Evolutionary conservation across 2,888 invertebrate species (phyloP), one percentile per base, ranked within the genome.

Genomic region (Nephrocerus scutellatus): DNA sequence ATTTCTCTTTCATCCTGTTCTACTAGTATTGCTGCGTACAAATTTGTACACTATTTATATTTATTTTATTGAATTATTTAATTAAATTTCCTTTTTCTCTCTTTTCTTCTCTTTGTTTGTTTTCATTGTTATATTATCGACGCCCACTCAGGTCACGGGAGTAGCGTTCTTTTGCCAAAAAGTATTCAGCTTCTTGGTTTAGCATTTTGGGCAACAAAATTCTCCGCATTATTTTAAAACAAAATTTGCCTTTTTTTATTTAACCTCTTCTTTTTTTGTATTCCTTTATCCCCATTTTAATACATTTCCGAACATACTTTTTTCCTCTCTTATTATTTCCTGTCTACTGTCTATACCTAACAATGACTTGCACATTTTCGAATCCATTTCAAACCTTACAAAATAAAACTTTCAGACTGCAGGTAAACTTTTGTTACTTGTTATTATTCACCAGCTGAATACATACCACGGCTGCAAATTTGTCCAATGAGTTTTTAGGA

Each of bases 111-210:
- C n/a, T n/a, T 10, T 8, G 7, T 8, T 22, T n/a, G n/a, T n/a
- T n/a, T n/a, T n/a, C n/a, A n/a, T n/a, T n/a, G n/a, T n/a, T n/a
- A n/a, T n/a, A n/a, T n/a, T n/a, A n/a, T n/a, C n/a, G n/a, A n/a
- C n/a, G 43, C 39, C 38, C 50, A 50, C 51, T 51, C 59, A 68
- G 68, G 68, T 60, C 60, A 60, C 56, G 66, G 65, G 51, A 64
- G 56, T 60, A 59, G 60, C 53, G 55, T 58, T 57, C 58, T 55
- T 53, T 56, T 62, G 56, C 59, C 67, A 54, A 62, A 57, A 56
- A 53, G 56, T 51, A 57, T 61, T 51, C 62, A 64, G 54, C 56
- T 64, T 50, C 54, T 66, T 60, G 62, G 62, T 57, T 57, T 68
- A 57, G 59, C 63, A 59, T 63, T 68, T 53, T 51, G 51, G 56